These are phyloP conservation scores for Phrynocephalus guinanensis DNA, from an alignment of 2,797 vertebrate species.

Conservation along the genomic window DNA sequence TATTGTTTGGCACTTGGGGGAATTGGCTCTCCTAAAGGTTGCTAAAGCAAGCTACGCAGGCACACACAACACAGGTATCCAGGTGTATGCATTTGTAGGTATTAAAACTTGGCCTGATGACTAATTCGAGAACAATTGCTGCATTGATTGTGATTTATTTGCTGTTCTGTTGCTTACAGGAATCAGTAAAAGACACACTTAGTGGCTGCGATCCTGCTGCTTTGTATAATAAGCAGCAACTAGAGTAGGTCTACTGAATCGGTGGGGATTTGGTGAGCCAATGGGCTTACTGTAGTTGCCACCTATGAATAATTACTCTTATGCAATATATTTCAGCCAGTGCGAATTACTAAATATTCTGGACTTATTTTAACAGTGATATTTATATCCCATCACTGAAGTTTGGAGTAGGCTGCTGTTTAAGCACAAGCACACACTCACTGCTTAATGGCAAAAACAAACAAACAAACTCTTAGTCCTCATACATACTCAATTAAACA, in stretches of 20 bases:
- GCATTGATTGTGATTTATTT: neutral
- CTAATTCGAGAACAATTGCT: neutral
- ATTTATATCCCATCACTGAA: neutral
- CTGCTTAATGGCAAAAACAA: neutral
- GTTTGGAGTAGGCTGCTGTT: neutral
- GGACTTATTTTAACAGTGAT: neutral
- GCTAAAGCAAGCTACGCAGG: too few species aligned
- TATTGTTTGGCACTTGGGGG: too few species aligned
- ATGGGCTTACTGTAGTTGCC: too few species aligned
- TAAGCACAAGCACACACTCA: neutral
- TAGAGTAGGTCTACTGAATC: too few species aligned
- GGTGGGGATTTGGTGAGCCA: too few species aligned
- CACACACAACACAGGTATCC: too few species aligned
- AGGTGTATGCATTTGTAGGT: too few species aligned
- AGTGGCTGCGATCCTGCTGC: too few species aligned
- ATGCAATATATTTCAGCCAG: neutral
- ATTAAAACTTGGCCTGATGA: too few species aligned
- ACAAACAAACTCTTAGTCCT: neutral
- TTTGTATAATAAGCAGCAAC: too few species aligned
- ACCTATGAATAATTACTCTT: too few species aligned
- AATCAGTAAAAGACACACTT: neutral
- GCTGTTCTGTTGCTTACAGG: neutral
- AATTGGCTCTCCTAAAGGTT: too few species aligned
- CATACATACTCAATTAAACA: neutral
- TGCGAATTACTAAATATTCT: neutral